Conservation (phyloP, 1,140 invertebrate genomes). For the Drosophila lacertosa region DNA sequence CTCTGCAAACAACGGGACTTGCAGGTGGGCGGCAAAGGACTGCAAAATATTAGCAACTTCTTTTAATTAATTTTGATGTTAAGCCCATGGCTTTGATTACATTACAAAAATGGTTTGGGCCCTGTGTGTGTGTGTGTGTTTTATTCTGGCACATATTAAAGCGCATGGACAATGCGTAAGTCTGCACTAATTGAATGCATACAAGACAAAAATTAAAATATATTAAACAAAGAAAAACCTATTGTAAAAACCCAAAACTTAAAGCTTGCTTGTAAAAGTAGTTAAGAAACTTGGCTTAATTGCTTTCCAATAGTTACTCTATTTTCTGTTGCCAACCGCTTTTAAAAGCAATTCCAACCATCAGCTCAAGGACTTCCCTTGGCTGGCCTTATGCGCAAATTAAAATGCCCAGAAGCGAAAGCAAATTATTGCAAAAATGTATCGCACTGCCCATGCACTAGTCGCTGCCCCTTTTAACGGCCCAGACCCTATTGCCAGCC, state of each 20-base stretch:
- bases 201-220: too few species aligned
- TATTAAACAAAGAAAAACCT: too few species aligned
- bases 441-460: constrained; percentile 29
- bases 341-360: constrained; percentile 5
- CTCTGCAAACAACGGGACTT: not conserved
- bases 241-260: too few species aligned
- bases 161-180: not conserved
- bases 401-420: constrained; percentile 41
- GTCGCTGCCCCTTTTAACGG: too few species aligned
- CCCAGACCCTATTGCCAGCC: not conserved
- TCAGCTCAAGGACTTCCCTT: not conserved
- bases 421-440: constrained; percentile 57
- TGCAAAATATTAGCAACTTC: constrained; percentile 40
- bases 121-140: too few species aligned
- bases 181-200: constrained; percentile 7
- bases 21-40: not conserved
- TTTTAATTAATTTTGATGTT: constrained; percentile 52
- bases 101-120: not conserved
- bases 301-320: not conserved
- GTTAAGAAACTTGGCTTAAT: too few species aligned
- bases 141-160: constrained; percentile 8
- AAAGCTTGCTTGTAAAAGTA: too few species aligned
- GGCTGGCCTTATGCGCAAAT: constrained; percentile 17
- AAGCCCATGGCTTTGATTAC: constrained; percentile 34
- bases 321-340: not conserved